Evolutionary conservation across 2,797 vertebrate genomes (phyloP).

Genomic region (Glossophaga mutica): DNA sequence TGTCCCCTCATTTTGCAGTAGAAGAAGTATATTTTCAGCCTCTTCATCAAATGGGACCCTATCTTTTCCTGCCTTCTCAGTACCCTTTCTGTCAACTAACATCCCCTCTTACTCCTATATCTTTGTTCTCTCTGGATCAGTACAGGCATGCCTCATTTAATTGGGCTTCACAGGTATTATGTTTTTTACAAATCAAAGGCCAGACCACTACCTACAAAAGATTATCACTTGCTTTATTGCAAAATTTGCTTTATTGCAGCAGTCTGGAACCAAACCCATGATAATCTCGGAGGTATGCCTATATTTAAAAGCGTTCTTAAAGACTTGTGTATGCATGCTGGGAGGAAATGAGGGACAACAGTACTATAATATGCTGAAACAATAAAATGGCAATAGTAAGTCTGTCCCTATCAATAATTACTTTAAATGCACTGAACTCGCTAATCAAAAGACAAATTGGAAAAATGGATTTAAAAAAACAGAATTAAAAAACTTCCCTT

Average conservation of each 20-base stretch:
- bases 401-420: background rate
- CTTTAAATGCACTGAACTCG: background rate
- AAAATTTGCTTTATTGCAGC: background rate
- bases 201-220: background rate
- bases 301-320: background rate
- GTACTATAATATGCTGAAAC: background rate
- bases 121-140: constrained; percentile 11
- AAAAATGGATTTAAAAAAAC: background rate
- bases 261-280: background rate
- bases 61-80: background rate
- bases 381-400: background rate
- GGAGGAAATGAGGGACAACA: background rate
- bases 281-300: background rate
- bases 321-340: background rate
- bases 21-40: background rate
- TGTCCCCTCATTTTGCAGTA: background rate
- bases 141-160: background rate
- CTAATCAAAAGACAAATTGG: background rate
- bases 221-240: background rate
- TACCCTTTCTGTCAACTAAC: background rate
- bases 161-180: background rate
- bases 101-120: background rate
- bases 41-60: background rate
- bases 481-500: background rate
- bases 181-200: background rate